Conservation (phyloP, 2,797 vertebrate species). For the Mormyrus proboscirostris region DNA sequence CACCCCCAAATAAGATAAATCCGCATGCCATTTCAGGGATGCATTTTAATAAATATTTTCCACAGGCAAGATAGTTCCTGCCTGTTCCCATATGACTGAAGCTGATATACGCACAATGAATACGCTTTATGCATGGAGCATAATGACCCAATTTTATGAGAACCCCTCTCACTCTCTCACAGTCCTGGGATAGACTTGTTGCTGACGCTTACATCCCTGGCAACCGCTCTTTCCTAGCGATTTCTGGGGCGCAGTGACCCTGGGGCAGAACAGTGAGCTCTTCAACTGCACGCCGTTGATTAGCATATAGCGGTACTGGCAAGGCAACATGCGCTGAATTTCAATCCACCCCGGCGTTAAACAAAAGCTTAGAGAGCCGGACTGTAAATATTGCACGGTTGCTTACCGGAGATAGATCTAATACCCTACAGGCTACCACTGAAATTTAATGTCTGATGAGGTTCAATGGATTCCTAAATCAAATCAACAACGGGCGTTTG, state of each 20-base stretch:
- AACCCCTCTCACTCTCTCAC: slow-evolving; percentile 33
- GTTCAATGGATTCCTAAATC: neutral
- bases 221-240: slow-evolving; percentile 62
- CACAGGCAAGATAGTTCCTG: slow-evolving; percentile 41
- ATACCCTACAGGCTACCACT: neutral
- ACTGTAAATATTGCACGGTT: slow-evolving; percentile 3
- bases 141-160: slow-evolving; percentile 59
- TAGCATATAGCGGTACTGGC: slow-evolving; percentile 59
- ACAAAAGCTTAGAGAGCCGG: slow-evolving; percentile 16
- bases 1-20: neutral
- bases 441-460: neutral
- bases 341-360: slow-evolving; percentile 36
- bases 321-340: slow-evolving; percentile 51
- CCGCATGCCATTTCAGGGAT: slow-evolving; percentile 37
- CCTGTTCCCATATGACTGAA: slow-evolving; percentile 30
- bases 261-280: slow-evolving; percentile 61
- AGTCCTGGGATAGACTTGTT: slow-evolving; percentile 46
- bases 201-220: slow-evolving; percentile 59
- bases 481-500: neutral
- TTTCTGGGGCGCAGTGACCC: slow-evolving; percentile 47
- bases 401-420: slow-evolving; percentile 33
- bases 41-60: slow-evolving; percentile 52
- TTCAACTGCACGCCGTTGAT: slow-evolving; percentile 53
- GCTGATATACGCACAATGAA: slow-evolving; percentile 50
- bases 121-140: slow-evolving; percentile 54